Percentiles rank a stretch among this genome's conserved stretches.
Conservation (phyloP, 2,113 vertebrate species). For the Rhizomys pruinosus region DNA sequence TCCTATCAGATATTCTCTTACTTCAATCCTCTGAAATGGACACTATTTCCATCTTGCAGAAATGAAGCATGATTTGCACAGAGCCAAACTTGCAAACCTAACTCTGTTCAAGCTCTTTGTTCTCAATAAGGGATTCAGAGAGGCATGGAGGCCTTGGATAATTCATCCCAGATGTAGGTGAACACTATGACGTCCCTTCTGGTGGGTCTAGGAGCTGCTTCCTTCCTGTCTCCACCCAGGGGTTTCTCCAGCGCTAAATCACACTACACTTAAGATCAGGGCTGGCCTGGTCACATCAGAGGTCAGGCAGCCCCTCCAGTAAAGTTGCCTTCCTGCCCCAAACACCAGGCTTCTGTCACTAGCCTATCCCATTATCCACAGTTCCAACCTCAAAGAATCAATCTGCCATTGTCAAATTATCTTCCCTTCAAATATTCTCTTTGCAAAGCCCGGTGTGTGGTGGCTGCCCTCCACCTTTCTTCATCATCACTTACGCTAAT, state of each 20-base stretch:
- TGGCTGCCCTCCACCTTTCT: not conserved
- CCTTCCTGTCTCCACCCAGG: not conserved
- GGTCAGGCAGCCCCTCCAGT: not conserved
- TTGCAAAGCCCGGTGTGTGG: not conserved
- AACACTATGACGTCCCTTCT: not conserved
- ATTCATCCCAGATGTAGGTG: not conserved
- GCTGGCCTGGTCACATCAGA: not conserved
- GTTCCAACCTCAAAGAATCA: not conserved
- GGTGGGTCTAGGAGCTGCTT: not conserved
- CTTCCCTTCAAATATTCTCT: slow-evolving; percentile 22
- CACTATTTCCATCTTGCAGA: not conserved
- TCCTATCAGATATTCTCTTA: not conserved
- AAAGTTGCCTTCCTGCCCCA: slow-evolving; percentile 15
- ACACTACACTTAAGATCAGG: slow-evolving; percentile 23
- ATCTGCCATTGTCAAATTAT: slow-evolving; percentile 6
- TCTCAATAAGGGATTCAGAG: not conserved
- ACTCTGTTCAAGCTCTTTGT: not conserved
- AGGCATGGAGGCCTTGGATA: not conserved
- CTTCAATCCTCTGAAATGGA: not conserved
- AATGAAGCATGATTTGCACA: not conserved
- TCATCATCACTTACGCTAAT: not conserved
- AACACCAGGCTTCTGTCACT: not conserved
- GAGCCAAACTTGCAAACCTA: not conserved
- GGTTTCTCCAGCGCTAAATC: slow-evolving; percentile 23
- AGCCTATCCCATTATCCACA: not conserved